Percentiles rank a stretch among this genome's conserved stretches.
These are phyloP conservation scores for Poeciliopsis prolifica DNA, from an alignment of 2,113 vertebrate species.

Conservation along the genomic window DNA sequence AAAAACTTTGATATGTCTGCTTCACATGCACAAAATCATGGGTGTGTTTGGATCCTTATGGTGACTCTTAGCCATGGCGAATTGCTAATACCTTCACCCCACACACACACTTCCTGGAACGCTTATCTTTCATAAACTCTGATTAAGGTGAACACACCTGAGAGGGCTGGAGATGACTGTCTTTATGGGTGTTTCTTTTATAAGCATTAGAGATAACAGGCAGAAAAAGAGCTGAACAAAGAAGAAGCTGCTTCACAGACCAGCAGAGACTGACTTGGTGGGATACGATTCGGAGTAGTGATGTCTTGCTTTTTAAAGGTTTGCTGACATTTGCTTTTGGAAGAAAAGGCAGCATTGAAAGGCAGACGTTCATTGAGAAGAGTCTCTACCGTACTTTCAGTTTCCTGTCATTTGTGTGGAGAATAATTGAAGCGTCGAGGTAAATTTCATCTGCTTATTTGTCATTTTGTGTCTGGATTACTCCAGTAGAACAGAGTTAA, in stretches of 20 bases:
- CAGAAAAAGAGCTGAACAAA: constrained; percentile 14
- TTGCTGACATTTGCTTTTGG: constrained; percentile 3
- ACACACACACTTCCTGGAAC: constrained; percentile 14
- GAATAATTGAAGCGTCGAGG: constrained; percentile 16
- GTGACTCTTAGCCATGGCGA: constrained; percentile 13
- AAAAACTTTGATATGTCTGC: constrained; percentile 24
- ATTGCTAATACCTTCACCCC: not conserved
- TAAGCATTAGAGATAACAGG: constrained; percentile 30
- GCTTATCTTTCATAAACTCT: constrained; percentile 23
- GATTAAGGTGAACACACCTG: constrained; percentile 14
- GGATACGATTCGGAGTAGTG: not conserved
- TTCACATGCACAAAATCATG: constrained; percentile 5
- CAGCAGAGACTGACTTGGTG: not conserved
- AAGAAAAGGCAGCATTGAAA: not conserved
- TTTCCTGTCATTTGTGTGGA: not conserved
- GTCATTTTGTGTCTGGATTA: not conserved
- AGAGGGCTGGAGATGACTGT: constrained; percentile 13
- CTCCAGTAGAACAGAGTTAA: not conserved
- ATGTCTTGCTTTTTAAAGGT: not conserved
- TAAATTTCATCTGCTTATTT: not conserved
- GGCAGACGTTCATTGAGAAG: not conserved
- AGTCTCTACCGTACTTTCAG: not conserved
- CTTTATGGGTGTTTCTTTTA: constrained; percentile 25
- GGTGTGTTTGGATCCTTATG: not conserved
- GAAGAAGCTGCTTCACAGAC: not conserved